Base-by-base conservation (phyloP, 2,113 vertebrate species). In the Lagopus leucura region DNA sequence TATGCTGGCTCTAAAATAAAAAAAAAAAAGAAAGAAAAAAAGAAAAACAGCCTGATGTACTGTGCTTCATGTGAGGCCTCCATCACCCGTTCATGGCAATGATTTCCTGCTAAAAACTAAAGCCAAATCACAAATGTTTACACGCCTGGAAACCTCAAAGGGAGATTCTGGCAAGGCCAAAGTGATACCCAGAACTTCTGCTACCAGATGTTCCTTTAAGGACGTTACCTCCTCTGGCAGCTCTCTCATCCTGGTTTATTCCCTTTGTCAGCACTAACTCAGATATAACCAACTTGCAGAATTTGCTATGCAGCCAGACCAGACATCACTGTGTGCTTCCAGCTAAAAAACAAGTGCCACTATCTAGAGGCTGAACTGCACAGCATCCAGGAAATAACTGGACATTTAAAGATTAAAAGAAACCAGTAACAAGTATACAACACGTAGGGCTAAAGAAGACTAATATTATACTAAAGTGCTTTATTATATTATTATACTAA, bases 21-120 rank as follows among this genome's bases (percentile, higher is more conserved):
- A 40, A 10, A 10, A 63, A 63, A 27, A 7, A 54, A 54, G 5
- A 27, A 63, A 18, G 17, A 40, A 38, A 3, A 7, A 63, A 63
- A 40, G 5, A 10, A 63, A 63, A 40, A 11, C 10, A 72, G 43
- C 12, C 40, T 75, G 75, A 67, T 65, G 34, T 50, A 34, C 42
- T 43, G 42, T 38, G 38, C 38, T 38, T 38, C 38, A 38, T 38
- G 8, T 11, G 22, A 91, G 24, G 34, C 13, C 43, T 18, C 40
- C 20, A 57, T 65, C 38, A 76, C 34, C 34, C 25, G 57, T 52
- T 42, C 8, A 84, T 5, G 4, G 57, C 47, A 78, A 60, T 27
- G 6, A 72, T 61, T 85, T 93, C 57, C 81, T 61, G 43, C 77
- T 65, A 65, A 45, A 38, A 91, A 74, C 63, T 79, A 16, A 76